A percentile compares a stretch with the other conserved stretches of the same genome.
Conservation (phyloP, 2,797 vertebrate species). For the Bovichtus diacanthus region DNA sequence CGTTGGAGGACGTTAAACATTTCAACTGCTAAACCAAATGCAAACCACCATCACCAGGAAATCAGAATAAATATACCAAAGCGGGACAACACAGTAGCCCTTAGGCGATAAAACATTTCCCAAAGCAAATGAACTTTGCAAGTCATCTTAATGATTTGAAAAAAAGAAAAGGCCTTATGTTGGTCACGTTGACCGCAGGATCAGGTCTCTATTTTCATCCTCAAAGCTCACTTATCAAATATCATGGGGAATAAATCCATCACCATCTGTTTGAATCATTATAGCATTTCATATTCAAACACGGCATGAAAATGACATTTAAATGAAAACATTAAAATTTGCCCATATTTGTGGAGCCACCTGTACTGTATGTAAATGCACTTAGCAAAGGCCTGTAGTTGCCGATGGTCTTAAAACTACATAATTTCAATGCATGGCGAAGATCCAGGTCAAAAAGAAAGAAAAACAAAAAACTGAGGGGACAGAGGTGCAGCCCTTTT, state of each 20-base stretch:
- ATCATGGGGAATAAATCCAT: conserved; percentile 63
- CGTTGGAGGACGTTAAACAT: conserved; percentile 1
- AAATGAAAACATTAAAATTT: conserved; percentile 86
- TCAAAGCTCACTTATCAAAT: conserved; percentile 70
- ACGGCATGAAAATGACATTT: conserved; percentile 85
- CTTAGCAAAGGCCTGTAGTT: conserved; percentile 57
- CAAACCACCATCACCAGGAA: conserved; percentile 32
- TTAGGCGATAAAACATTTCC: conserved; percentile 43
- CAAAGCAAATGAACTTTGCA: conserved; percentile 52
- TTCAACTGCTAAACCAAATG: conserved; percentile 48
- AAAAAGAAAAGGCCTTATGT: conserved; percentile 40
- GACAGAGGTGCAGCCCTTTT: neutral
- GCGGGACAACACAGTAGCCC: conserved; percentile 13
- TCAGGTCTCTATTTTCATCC: conserved; percentile 54
- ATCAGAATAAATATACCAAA: conserved; percentile 37
- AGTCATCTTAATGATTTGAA: conserved; percentile 45
- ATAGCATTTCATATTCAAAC: conserved; percentile 87
- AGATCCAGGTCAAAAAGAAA: conserved; percentile 46
- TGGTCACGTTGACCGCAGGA: conserved; percentile 52
- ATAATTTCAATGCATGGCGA: conserved; percentile 70
- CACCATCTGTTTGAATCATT: conserved; percentile 72
- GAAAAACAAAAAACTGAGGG: neutral
- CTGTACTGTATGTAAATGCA: conserved; percentile 85
- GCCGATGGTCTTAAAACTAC: conserved; percentile 73
- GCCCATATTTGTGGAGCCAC: conserved; percentile 81